Evolutionary conservation across 2,888 invertebrate species (phyloP).

Genomic region (Lepidonotus clava): DNA sequence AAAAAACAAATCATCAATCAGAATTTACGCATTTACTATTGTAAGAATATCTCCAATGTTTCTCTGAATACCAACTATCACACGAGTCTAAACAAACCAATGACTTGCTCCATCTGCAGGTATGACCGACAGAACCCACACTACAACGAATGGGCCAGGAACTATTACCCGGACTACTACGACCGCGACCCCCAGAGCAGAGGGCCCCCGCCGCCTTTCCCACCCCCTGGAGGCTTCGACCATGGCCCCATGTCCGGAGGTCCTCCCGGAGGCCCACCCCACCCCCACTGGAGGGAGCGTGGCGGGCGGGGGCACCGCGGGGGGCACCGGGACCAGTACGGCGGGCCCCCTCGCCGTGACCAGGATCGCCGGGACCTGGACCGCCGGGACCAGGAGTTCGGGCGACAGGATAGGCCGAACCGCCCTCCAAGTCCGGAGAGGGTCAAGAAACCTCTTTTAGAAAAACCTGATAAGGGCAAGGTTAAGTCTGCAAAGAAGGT

Average conservation of each 20-base stretch:
- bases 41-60: too few relatives aligned
- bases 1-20: too few relatives aligned
- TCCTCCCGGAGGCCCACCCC: slow-evolving; percentile 8
- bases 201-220: not conserved
- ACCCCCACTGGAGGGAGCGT: not conserved
- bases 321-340: not conserved
- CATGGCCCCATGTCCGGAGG: slow-evolving; percentile 3
- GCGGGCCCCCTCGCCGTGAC: slow-evolving; percentile 14
- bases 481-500: not conserved
- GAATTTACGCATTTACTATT: too few relatives aligned
- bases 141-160: not conserved
- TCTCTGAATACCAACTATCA: too few relatives aligned
- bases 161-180: slow-evolving; percentile 18
- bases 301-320: not conserved
- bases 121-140: slow-evolving; percentile 12
- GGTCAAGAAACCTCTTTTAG: not conserved
- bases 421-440: not conserved
- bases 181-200: slow-evolving; percentile 15
- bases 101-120: too few relatives aligned
- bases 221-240: slow-evolving; percentile 32
- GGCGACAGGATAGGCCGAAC: not conserved
- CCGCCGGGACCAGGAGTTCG: not conserved
- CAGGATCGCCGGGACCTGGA: not conserved
- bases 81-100: too few relatives aligned
- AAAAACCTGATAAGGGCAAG: slow-evolving; percentile 9